These are phyloP conservation scores for Streptopelia turtur DNA, from an alignment of 2,797 vertebrate genomes.

Conservation along the genomic window DNA sequence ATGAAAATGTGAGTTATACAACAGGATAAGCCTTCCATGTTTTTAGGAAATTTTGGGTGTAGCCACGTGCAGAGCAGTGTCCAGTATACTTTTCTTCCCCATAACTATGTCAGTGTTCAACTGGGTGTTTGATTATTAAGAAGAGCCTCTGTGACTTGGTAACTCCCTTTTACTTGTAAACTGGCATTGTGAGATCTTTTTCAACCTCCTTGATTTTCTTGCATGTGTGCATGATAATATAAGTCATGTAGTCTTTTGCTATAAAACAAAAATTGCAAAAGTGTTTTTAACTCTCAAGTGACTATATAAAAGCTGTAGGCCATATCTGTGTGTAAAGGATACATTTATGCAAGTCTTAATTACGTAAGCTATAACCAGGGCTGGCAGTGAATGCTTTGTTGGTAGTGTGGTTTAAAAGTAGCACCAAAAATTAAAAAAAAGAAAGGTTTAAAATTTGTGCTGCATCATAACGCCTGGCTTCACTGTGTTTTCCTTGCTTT, in stretches of 20 bases:
- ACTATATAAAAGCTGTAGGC: background rate
- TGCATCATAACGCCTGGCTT: background rate
- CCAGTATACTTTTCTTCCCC: background rate
- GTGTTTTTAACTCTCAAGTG: background rate
- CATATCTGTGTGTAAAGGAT: background rate
- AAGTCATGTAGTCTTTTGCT: accelerated
- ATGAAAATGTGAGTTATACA: background rate
- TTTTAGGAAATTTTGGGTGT: background rate
- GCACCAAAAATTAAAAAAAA: background rate
- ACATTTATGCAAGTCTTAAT: background rate
- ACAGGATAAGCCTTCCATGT: background rate
- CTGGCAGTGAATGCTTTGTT: background rate
- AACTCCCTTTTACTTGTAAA: background rate
- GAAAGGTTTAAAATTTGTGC: background rate
- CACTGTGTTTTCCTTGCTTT: background rate
- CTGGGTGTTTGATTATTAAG: background rate
- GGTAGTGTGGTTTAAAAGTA: background rate
- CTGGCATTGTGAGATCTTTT: background rate
- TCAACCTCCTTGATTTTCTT: background rate
- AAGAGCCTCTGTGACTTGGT: background rate
- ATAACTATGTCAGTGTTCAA: accelerated
- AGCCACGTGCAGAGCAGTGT: background rate
- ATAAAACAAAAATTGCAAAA: background rate
- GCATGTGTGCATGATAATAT: background rate
- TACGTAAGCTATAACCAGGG: background rate